A percentile compares a stretch with the other conserved stretches of the same genome.
These are phyloP conservation scores for Decapterus maruadsi DNA, from an alignment of 2,797 vertebrate genomes.

Conservation along the genomic window DNA sequence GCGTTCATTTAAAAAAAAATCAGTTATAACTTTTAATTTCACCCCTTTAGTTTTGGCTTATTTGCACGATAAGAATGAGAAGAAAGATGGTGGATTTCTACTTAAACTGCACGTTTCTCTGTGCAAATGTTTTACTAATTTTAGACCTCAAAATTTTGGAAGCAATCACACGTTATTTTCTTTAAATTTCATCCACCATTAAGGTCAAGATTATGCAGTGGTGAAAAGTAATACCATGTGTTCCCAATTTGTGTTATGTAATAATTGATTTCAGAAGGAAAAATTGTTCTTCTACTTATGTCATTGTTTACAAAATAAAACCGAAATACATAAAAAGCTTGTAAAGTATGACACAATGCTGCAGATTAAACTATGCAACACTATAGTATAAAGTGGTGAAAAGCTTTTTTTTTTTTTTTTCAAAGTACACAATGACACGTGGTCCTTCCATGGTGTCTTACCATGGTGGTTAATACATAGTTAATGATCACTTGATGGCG, in stretches of 20 bases:
- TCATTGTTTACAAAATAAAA: not conserved
- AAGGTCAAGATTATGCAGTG: not conserved
- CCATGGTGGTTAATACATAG: not conserved
- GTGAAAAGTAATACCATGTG: not conserved
- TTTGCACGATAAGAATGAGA: constrained; percentile 10
- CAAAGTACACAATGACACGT: not conserved
- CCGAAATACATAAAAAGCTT: not conserved
- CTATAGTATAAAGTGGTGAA: not conserved
- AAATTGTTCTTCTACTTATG: not conserved
- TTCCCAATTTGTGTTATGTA: not conserved
- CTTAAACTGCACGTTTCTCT: constrained; percentile 7
- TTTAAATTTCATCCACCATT: not conserved
- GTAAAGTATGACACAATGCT: not conserved
- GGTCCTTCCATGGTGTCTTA: too few relatives aligned
- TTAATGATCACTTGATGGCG: not conserved
- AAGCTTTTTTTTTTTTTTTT: not conserved
- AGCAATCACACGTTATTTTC: too few relatives aligned
- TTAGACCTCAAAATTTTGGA: not conserved
- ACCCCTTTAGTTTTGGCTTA: not conserved
- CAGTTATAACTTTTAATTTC: constrained; percentile 60
- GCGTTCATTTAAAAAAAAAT: constrained; percentile 32
- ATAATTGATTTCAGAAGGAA: not conserved
- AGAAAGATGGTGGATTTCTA: not conserved
- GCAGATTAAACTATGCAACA: not conserved
- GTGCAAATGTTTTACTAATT: not conserved